phyloP scores from a whole-genome alignment of 2,888 invertebrate species.

The Platycheirus rosarum region DNA sequence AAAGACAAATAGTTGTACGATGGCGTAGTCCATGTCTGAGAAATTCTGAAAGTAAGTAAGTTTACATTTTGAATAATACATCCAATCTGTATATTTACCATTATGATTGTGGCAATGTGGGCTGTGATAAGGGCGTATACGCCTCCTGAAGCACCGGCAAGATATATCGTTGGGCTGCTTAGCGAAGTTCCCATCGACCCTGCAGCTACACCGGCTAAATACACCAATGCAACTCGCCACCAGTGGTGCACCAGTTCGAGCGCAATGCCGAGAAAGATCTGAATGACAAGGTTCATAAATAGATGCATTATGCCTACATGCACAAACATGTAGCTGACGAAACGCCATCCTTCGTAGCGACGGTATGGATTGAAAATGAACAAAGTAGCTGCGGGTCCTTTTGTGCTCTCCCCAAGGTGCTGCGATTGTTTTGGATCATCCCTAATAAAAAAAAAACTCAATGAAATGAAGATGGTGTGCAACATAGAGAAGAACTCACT shows the following conservation, averaged over 20 bases:
- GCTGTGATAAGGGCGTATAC: conserved; percentile 97
- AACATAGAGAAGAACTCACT: conserved; percentile 77
- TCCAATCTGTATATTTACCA: conserved; percentile 82
- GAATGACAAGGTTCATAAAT: conserved; percentile 94
- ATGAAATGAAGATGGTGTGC: background rate
- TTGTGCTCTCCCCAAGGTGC: conserved; percentile 82
- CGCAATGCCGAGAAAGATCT: conserved; percentile 95
- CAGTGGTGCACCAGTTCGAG: conserved; percentile 98
- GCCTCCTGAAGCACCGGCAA: conserved; percentile 97
- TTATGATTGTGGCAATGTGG: conserved; percentile 94
- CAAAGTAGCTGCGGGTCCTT: conserved; percentile 90
- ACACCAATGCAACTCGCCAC: conserved; percentile 94
- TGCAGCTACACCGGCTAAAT: conserved; percentile 92
- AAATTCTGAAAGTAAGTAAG: conserved; percentile 89
- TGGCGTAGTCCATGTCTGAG: conserved; percentile 97
- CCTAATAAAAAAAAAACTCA: conserved; percentile 72
- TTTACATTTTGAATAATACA: background rate
- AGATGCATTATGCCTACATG: conserved; percentile 96
- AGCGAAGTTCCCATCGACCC: conserved; percentile 93
- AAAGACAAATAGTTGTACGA: conserved; percentile 92
- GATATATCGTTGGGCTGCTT: conserved; percentile 89
- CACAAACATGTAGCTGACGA: conserved; percentile 96
- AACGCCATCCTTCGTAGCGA: conserved; percentile 96
- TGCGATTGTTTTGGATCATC: conserved; percentile 81
- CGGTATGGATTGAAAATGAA: conserved; percentile 95